phyloP scores from a whole-genome alignment of 2,888 invertebrate species.

The Drosophila tanythrix region DNA sequence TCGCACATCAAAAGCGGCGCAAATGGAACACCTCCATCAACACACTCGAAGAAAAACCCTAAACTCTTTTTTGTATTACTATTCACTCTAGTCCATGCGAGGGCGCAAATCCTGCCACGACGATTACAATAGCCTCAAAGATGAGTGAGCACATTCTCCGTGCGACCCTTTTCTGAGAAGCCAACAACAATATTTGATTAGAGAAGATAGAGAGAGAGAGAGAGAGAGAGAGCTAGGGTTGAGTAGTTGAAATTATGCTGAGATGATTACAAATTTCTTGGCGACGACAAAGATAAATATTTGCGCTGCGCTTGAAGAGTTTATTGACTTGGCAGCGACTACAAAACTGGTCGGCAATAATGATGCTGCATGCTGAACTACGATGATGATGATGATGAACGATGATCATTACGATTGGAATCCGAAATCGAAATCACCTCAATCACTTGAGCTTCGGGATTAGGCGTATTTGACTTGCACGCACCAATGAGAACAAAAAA shows the following conservation, averaged over 20 bases:
- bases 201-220: constrained; percentile 3
- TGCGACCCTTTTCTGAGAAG: constrained; percentile 44
- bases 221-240: constrained; percentile 1
- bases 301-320: constrained; percentile 75
- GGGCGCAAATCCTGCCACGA: constrained; percentile 54
- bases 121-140: constrained; percentile 43
- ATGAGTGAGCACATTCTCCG: constrained; percentile 70
- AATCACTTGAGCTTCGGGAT: constrained; percentile 84
- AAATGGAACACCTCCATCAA: constrained; percentile 1
- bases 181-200: constrained; percentile 52
- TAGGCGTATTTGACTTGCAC: constrained; percentile 84
- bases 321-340: constrained; percentile 64
- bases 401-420: constrained; percentile 43
- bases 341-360: constrained; percentile 26
- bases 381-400: constrained; percentile 6
- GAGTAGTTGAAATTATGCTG: constrained; percentile 24
- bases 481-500: constrained; percentile 75
- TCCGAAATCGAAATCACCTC: constrained; percentile 80
- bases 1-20: constrained; percentile 68
- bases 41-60: neutral
- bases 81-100: constrained; percentile 21
- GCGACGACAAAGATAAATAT: constrained; percentile 76
- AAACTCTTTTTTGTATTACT: constrained; percentile 32
- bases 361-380: constrained; percentile 15
- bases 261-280: constrained; percentile 77